Evolutionary conservation across 2,888 invertebrate species (phyloP).

Genomic region (Pristionchus mayeri): DNA sequence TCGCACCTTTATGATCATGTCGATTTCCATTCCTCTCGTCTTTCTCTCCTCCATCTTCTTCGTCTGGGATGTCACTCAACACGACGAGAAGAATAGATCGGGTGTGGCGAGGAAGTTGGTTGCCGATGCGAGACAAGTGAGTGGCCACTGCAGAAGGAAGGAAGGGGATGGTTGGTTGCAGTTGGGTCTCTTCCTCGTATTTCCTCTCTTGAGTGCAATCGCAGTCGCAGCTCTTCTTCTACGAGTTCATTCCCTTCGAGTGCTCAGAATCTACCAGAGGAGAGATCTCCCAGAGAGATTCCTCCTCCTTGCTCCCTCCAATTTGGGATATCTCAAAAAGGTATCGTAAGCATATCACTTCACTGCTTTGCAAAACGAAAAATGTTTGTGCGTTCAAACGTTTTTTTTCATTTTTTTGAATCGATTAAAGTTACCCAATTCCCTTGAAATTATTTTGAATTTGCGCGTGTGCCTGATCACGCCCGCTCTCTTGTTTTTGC

Average conservation of each 20-base stretch:
- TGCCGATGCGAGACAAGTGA: conserved; percentile 58
- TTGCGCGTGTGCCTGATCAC: no score
- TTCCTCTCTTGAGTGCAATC: not conserved
- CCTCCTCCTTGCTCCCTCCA: conserved; percentile 9
- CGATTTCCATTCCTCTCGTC: conserved; percentile 57
- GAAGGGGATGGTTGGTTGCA: conserved; percentile 4
- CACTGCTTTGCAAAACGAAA: not conserved
- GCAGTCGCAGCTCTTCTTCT: conserved; percentile 17
- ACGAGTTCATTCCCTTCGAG: conserved; percentile 46
- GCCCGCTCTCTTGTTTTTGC: no score
- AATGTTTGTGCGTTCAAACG: not conserved
- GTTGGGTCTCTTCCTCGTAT: conserved; percentile 29
- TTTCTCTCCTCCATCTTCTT: conserved; percentile 49
- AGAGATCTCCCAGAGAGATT: conserved; percentile 19
- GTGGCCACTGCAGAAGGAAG: not conserved
- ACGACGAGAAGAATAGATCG: conserved; percentile 53
- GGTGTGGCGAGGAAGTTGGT: conserved; percentile 55
- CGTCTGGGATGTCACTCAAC: conserved; percentile 52
- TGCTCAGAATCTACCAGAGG: conserved; percentile 44
- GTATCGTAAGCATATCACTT: not conserved
- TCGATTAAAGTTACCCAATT: no score
- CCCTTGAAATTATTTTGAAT: no score
- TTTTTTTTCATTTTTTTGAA: not conserved
- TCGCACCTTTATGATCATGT: conserved; percentile 58
- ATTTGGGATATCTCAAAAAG: not conserved